phyloP scores from a whole-genome alignment of 1,140 invertebrate species.

The Vanessa tameamea region DNA sequence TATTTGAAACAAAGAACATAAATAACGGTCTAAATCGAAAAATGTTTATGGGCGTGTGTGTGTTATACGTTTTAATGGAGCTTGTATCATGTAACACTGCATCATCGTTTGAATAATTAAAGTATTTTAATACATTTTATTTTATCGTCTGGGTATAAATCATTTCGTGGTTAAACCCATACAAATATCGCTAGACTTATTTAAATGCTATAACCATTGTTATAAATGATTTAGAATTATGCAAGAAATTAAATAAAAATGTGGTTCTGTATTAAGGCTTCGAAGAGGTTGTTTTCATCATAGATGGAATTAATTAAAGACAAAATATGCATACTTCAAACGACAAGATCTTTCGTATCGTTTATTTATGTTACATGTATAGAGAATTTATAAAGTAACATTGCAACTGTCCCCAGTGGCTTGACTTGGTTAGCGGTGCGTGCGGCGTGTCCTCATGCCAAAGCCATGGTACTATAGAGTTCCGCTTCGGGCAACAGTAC shows the following conservation, averaged over 20 bases:
- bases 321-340: neutral
- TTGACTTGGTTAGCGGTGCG: slow-evolving; percentile 19
- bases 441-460: slow-evolving; percentile 52
- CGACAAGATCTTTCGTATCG: neutral
- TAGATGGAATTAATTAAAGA: neutral
- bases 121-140: no score
- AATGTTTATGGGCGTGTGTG: no score
- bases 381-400: neutral
- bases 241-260: neutral
- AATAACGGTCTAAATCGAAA: no score
- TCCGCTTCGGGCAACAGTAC: slow-evolving; percentile 59
- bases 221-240: neutral
- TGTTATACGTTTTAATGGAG: no score
- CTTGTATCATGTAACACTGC: no score
- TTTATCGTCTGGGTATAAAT: no score
- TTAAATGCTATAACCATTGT: no score
- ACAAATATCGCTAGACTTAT: no score
- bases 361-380: neutral
- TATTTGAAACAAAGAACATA: no score
- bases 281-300: neutral
- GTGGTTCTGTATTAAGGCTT: neutral
- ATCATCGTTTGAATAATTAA: no score
- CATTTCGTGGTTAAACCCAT: no score
- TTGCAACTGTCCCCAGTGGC: slow-evolving; percentile 3
- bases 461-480: slow-evolving; percentile 47